A percentile compares a stretch with the other conserved stretches of the same genome.
Evolutionary conservation across 2,888 invertebrate genomes (phyloP).

Genomic region (Alitta virens): DNA sequence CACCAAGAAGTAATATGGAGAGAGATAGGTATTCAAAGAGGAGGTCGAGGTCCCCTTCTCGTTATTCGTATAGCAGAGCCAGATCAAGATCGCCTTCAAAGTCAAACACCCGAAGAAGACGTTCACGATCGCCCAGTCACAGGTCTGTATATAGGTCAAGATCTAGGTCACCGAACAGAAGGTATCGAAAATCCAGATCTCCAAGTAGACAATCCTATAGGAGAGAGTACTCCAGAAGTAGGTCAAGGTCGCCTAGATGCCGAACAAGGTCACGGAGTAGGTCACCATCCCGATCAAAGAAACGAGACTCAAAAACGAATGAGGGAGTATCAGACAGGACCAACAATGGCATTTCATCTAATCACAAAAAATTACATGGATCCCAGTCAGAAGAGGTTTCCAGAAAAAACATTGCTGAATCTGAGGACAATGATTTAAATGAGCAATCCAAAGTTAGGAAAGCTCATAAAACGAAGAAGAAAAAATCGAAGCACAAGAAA

Average conservation of each 20-base stretch:
- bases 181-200: constrained; percentile 10
- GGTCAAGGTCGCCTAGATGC: constrained; percentile 4
- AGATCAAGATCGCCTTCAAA: not conserved
- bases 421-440: too few relatives aligned
- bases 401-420: too few relatives aligned
- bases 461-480: too few relatives aligned
- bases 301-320: not conserved
- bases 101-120: not conserved
- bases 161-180: constrained; percentile 17
- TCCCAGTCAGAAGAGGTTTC: too few relatives aligned
- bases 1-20: not conserved
- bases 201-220: constrained; percentile 14
- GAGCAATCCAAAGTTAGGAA: too few relatives aligned
- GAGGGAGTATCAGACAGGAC: not conserved
- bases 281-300: not conserved
- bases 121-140: not conserved
- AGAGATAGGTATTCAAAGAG: not conserved
- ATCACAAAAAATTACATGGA: too few relatives aligned
- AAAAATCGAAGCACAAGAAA: too few relatives aligned
- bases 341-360: too few relatives aligned
- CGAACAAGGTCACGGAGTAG: not conserved
- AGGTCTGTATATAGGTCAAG: constrained; percentile 2
- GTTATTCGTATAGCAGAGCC: not conserved
- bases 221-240: constrained; percentile 7
- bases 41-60: constrained; percentile 19